Conservation (phyloP, 2,113 vertebrate genomes). For the Bettongia penicillata region DNA sequence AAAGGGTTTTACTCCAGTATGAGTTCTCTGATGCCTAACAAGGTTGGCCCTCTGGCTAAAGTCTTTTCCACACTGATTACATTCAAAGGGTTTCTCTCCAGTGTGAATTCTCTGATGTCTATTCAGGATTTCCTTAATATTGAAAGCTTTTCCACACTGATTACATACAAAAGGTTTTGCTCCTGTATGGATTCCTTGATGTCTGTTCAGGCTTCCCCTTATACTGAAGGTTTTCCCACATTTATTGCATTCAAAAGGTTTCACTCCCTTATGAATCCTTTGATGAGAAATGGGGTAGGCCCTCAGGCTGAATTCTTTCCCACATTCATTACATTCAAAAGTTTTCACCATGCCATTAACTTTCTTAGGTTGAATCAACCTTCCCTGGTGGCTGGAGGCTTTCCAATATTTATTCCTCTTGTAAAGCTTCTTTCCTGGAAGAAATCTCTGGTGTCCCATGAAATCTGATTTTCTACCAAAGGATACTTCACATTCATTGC, state of each 20-base stretch:
- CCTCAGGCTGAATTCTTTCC: conserved; percentile 61
- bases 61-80: conserved; percentile 56
- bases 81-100: conserved; percentile 59
- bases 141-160: conserved; percentile 56
- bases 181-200: conserved; percentile 47
- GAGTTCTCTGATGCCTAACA: conserved; percentile 35
- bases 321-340: conserved; percentile 51
- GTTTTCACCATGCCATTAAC: conserved; percentile 32
- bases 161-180: conserved; percentile 54
- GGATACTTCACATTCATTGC: conserved; percentile 1
- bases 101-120: conserved; percentile 49
- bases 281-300: conserved; percentile 37
- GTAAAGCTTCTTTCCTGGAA: conserved; percentile 40
- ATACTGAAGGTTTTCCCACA: conserved; percentile 70
- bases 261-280: conserved; percentile 66
- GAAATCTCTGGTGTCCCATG: conserved; percentile 26
- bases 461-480: conserved; percentile 42
- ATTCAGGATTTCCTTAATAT: conserved; percentile 35
- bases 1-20: conserved; percentile 64
- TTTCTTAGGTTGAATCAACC: conserved; percentile 40
- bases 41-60: conserved; percentile 58
- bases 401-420: conserved; percentile 32
- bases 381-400: conserved; percentile 30
- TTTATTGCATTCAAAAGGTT: conserved; percentile 54
- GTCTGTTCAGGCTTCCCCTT: conserved; percentile 39